Evolutionary conservation across 2,888 invertebrate genomes (phyloP).

Genomic region (Eupithecia vulgata): DNA sequence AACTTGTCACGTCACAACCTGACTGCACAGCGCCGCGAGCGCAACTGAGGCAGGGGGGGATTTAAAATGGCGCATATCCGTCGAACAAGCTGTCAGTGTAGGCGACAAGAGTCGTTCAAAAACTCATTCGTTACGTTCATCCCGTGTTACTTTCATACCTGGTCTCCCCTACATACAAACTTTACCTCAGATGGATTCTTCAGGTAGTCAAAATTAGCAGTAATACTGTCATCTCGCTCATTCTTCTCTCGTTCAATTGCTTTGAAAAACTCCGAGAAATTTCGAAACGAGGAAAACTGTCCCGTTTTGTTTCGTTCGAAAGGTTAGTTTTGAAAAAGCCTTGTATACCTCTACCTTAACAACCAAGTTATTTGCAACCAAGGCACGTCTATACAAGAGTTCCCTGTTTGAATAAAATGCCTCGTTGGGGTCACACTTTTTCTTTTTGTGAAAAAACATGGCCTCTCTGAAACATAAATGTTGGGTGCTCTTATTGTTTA

Average conservation of each 20-base stretch:
- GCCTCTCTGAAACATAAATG: slow-evolving; percentile 48
- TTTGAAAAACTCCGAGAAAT: not conserved
- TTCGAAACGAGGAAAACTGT: not conserved
- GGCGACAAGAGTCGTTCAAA: too few relatives aligned
- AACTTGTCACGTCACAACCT: too few relatives aligned
- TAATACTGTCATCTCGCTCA: not conserved
- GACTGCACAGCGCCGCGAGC: too few relatives aligned
- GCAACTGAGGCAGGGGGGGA: too few relatives aligned
- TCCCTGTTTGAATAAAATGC: slow-evolving; percentile 65
- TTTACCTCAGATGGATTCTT: not conserved
- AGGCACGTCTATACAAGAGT: slow-evolving; percentile 60
- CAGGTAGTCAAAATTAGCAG: not conserved
- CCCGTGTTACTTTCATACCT: too few relatives aligned
- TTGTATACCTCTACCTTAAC: slow-evolving; percentile 18
- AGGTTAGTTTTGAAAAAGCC: slow-evolving; percentile 11
- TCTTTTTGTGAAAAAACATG: slow-evolving; percentile 53
- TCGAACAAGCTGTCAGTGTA: too few relatives aligned
- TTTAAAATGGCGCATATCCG: too few relatives aligned
- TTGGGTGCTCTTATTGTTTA: slow-evolving; percentile 53
- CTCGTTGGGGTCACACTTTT: slow-evolving; percentile 58
- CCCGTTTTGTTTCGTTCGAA: not conserved
- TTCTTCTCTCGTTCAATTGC: not conserved
- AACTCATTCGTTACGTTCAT: too few relatives aligned
- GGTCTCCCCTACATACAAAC: too few relatives aligned
- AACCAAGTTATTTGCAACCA: slow-evolving; percentile 51